Conservation (phyloP, 2,113 vertebrate species). For the Riparia riparia region DNA sequence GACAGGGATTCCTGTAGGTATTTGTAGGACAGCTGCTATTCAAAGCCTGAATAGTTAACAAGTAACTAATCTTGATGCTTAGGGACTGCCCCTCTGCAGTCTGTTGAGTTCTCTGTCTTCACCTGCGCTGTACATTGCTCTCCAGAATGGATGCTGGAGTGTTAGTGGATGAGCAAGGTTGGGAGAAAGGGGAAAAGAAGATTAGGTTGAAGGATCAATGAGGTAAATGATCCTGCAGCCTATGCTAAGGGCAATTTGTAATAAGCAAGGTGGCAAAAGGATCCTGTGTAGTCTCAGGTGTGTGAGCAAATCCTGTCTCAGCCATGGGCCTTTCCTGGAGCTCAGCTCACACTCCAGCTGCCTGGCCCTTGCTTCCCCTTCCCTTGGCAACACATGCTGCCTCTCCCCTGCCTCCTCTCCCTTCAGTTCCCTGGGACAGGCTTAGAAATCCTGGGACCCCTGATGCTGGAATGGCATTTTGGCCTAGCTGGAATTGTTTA, state of each 20-base stretch:
- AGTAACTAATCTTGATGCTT: neutral
- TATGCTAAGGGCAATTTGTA: neutral
- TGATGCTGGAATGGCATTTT: constrained; percentile 44
- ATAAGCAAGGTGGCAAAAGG: neutral
- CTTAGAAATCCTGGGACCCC: neutral
- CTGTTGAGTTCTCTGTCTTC: neutral
- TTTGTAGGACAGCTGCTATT: neutral
- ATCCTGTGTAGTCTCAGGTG: neutral
- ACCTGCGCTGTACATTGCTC: neutral
- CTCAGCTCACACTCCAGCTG: neutral
- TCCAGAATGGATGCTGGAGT: neutral
- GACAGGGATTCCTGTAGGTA: neutral
- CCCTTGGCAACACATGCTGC: neutral
- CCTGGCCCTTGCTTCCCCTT: fast-evolving
- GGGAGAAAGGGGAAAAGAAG: neutral
- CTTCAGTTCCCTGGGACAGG: neutral
- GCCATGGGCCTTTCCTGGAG: neutral
- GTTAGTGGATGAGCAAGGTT: neutral
- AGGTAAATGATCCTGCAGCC: neutral
- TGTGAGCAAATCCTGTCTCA: neutral
- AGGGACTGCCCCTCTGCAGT: neutral
- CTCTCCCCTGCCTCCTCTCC: neutral
- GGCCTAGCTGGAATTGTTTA: constrained; percentile 49
- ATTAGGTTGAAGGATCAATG: neutral
- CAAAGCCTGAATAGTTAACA: neutral